These are phyloP conservation scores for Anthoscopus minutus DNA, from an alignment of 2,113 vertebrate species.

Conservation along the genomic window DNA sequence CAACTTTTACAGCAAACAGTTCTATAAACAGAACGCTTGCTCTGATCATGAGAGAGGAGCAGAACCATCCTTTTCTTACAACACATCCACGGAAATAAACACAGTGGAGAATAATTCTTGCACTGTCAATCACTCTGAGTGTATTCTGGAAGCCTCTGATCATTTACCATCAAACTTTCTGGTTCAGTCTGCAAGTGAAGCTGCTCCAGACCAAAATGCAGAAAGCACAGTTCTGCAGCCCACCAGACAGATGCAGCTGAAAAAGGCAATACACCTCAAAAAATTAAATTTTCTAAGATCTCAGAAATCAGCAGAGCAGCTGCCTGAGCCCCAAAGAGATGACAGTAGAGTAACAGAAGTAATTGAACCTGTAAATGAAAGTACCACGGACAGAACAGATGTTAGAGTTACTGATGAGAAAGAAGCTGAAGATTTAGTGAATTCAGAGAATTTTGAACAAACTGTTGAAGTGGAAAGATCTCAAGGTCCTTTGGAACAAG, in stretches of 20 bases:
- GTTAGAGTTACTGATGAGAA: slow-evolving; percentile 14
- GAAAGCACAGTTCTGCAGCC: slow-evolving; percentile 50
- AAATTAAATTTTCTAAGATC: slow-evolving; percentile 89
- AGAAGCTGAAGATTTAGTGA: slow-evolving; percentile 23
- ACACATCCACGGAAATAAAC: slow-evolving; percentile 3
- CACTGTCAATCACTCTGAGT: slow-evolving; percentile 55
- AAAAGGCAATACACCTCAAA: slow-evolving; percentile 88
- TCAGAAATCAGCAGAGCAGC: slow-evolving; percentile 77
- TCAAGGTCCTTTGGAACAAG: not conserved
- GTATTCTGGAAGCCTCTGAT: slow-evolving; percentile 56
- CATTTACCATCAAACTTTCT: slow-evolving; percentile 70
- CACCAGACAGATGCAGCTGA: slow-evolving; percentile 77
- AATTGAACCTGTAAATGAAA: slow-evolving; percentile 31
- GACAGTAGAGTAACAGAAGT: not conserved
- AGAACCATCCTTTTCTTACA: slow-evolving; percentile 67
- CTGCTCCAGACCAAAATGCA: slow-evolving; percentile 54
- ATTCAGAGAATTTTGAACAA: slow-evolving; percentile 23
- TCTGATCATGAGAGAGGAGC: slow-evolving; percentile 13
- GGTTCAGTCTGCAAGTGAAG: slow-evolving; percentile 67
- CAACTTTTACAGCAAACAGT: slow-evolving; percentile 90
- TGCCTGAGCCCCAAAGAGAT: not conserved
- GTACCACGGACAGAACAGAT: not conserved
- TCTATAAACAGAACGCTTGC: slow-evolving; percentile 78
- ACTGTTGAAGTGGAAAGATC: slow-evolving; percentile 16
- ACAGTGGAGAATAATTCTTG: slow-evolving; percentile 45